A percentile compares a stretch with the other conserved stretches of the same genome.
Evolutionary conservation across 2,797 vertebrate genomes (phyloP).

Genomic region (Rallus crepitans): DNA sequence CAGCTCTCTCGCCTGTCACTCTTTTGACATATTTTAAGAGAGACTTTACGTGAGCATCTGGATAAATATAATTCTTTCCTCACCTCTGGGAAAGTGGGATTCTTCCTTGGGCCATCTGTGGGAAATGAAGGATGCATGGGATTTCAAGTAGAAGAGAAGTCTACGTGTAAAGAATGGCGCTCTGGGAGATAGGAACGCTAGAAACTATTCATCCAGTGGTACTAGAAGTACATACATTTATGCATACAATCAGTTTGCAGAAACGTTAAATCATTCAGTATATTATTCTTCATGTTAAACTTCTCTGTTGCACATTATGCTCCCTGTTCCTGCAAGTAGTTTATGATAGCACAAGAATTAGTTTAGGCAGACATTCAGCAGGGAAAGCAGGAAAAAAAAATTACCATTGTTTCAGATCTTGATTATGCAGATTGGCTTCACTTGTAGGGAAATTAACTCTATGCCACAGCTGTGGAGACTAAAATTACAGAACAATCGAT

Average conservation of each 20-base stretch:
- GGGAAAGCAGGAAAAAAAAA: not conserved
- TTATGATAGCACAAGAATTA: constrained; percentile 21
- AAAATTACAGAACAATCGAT: constrained; percentile 73
- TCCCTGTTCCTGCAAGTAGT: not conserved
- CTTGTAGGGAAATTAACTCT: constrained; percentile 73
- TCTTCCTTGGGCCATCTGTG: not conserved
- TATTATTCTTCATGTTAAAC: not conserved
- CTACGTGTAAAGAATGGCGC: fast-evolving
- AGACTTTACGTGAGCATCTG: not conserved
- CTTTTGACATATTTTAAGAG: not conserved
- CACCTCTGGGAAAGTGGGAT: not conserved
- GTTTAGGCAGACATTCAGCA: constrained; percentile 36
- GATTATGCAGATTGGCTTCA: constrained; percentile 75
- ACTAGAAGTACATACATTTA: not conserved
- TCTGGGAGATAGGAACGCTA: not conserved
- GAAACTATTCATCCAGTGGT: not conserved
- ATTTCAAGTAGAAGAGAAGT: not conserved
- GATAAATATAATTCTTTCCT: not conserved
- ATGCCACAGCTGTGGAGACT: constrained; percentile 71
- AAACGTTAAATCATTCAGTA: not conserved
- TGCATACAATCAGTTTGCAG: not conserved
- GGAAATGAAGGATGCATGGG: not conserved
- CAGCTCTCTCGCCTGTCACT: not conserved
- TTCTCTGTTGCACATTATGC: not conserved
- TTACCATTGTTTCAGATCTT: constrained; percentile 66